A percentile compares a stretch with the other conserved stretches of the same genome.
phyloP scores from a whole-genome alignment of 1,140 invertebrate genomes.

The Drosophila asahinai region DNA sequence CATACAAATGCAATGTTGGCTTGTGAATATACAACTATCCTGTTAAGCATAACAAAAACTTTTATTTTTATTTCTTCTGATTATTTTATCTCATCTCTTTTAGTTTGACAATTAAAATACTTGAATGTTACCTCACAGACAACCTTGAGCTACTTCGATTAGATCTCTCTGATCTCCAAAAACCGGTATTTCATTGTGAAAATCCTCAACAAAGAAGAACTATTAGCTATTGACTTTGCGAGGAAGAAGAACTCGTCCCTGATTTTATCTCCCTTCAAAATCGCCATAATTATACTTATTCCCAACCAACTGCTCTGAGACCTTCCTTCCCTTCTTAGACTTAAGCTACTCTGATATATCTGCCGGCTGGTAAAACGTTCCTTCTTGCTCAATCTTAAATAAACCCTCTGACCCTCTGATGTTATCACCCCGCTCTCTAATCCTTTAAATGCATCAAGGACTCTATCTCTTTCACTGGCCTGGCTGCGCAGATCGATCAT shows the following conservation, averaged over 20 bases:
- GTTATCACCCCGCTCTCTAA: constrained; percentile 15
- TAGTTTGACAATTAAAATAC: not conserved
- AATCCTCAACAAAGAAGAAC: not conserved
- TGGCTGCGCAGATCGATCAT: constrained; percentile 26
- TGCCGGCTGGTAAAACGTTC: not conserved
- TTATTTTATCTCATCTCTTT: not conserved
- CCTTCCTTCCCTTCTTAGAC: not conserved
- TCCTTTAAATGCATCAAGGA: constrained; percentile 29
- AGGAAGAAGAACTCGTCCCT: not conserved
- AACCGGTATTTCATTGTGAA: not conserved
- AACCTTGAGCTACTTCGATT: not conserved
- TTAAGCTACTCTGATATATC: not conserved
- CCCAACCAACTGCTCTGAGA: not conserved
- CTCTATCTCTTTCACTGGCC: not conserved
- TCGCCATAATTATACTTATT: not conserved
- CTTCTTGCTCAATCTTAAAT: constrained; percentile 4
- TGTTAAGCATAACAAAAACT: too few species aligned
- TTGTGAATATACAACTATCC: too few species aligned
- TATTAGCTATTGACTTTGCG: constrained; percentile 4
- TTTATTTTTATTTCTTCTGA: not conserved
- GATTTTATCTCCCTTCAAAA: constrained; percentile 6
- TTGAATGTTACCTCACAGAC: not conserved
- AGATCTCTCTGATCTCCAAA: not conserved
- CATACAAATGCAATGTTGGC: too few species aligned
- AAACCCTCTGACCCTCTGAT: constrained; percentile 12